phyloP scores from a whole-genome alignment of 1,140 invertebrate species.

The Triops cancriformis region DNA sequence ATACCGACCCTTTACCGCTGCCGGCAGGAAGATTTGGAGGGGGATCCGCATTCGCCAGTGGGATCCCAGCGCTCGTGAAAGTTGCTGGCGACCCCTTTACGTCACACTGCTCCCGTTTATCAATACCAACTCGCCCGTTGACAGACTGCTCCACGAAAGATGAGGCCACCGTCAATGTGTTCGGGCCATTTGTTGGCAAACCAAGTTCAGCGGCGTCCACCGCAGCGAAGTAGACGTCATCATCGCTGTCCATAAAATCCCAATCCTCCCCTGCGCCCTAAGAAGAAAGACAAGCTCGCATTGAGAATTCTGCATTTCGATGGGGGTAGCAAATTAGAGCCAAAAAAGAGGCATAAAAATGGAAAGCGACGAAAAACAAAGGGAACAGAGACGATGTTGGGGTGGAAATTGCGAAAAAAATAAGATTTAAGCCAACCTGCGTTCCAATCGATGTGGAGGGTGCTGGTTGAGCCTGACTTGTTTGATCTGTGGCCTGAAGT shows the following conservation, averaged over 20 bases:
- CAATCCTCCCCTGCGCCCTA: not conserved
- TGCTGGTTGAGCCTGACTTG: not conserved
- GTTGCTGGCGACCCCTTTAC: not conserved
- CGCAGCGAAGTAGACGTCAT: constrained; percentile 18
- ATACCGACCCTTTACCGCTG: not conserved
- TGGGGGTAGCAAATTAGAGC: not conserved
- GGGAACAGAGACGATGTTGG: not conserved
- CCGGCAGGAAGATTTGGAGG: not conserved
- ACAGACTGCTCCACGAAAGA: not conserved
- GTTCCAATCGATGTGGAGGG: not conserved
- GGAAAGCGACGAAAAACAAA: not conserved
- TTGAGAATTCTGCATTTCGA: not conserved
- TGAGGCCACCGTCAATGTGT: not conserved
- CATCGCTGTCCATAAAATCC: constrained; percentile 20
- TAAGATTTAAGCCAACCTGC: not conserved
- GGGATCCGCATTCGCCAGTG: not conserved
- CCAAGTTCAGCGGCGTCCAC: not conserved
- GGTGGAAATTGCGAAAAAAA: not conserved
- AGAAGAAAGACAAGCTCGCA: not conserved
- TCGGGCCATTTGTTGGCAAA: not conserved
- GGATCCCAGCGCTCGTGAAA: not conserved
- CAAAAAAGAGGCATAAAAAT: not conserved
- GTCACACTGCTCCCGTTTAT: not conserved
- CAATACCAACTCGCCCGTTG: not conserved
- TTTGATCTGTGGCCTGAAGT: not conserved